Percentiles rank a stretch among this genome's conserved stretches.
Evolutionary conservation across 2,797 vertebrate species (phyloP).

Genomic region (Lophura swinhoii): DNA sequence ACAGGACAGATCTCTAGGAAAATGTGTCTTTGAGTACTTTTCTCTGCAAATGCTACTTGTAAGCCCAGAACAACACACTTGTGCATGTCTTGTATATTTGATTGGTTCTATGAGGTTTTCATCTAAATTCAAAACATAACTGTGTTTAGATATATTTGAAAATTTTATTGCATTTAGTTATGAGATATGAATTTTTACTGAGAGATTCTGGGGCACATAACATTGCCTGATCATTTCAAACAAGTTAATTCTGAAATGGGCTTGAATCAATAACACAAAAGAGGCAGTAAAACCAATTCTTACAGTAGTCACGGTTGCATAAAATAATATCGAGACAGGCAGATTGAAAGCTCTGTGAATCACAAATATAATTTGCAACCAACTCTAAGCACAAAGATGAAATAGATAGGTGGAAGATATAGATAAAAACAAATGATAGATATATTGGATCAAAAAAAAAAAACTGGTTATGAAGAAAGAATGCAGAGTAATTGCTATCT

Average conservation of each 20-base stretch:
- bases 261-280: conserved; percentile 74
- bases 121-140: conserved; percentile 72
- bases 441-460: conserved; percentile 24
- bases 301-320: conserved; percentile 61
- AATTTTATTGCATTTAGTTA: conserved; percentile 72
- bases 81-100: conserved; percentile 54
- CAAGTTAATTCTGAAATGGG: conserved; percentile 72
- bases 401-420: conserved; percentile 49
- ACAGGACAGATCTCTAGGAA: conserved; percentile 35
- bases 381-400: conserved; percentile 54
- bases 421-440: conserved; percentile 67
- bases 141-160: conserved; percentile 66
- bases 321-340: conserved; percentile 73
- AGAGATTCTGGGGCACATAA: conserved; percentile 46
- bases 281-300: conserved; percentile 69
- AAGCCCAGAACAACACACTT: conserved; percentile 50
- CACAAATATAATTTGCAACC: conserved; percentile 69
- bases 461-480: conserved; percentile 49
- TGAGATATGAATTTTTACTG: conserved; percentile 66
- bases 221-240: conserved; percentile 67
- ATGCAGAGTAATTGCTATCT: conserved; percentile 52
- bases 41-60: background rate
- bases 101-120: conserved; percentile 67
- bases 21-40: conserved; percentile 31
- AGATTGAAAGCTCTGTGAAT: conserved; percentile 65